These are phyloP conservation scores for Himalopsyche tibetana DNA, from an alignment of 2,888 invertebrate genomes.

Conservation along the genomic window DNA sequence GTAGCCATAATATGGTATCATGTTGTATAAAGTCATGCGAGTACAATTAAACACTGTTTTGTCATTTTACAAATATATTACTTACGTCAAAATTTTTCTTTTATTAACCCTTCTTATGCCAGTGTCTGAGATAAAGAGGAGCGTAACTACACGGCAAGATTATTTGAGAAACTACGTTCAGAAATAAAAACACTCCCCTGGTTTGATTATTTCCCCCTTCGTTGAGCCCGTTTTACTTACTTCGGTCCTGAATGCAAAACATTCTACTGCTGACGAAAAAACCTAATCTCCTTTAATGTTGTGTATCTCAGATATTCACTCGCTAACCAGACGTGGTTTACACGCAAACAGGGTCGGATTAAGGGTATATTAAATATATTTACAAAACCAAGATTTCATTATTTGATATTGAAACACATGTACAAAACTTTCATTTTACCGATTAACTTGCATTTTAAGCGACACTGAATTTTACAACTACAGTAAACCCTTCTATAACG, in stretches of 20 bases:
- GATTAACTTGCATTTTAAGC: too few relatives aligned
- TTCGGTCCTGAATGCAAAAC: constrained; percentile 55
- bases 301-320: constrained; percentile 50
- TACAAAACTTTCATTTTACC: too few relatives aligned
- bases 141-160: not conserved
- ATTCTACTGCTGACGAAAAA: constrained; percentile 49
- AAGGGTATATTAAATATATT: too few relatives aligned
- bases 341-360: constrained; percentile 36
- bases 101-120: not conserved
- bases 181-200: constrained; percentile 41
- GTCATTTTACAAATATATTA: too few relatives aligned
- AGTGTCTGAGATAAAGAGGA: not conserved
- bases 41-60: too few relatives aligned
- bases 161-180: constrained; percentile 8
- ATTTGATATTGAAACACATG: too few relatives aligned
- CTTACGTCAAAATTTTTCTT: too few relatives aligned
- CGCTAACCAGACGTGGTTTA: constrained; percentile 52
- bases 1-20: too few relatives aligned
- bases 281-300: constrained; percentile 57
- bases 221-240: constrained; percentile 27
- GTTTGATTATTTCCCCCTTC: constrained; percentile 54
- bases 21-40: too few relatives aligned
- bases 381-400: too few relatives aligned
- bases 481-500: too few relatives aligned
- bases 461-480: too few relatives aligned